phyloP scores from a whole-genome alignment of 2,888 invertebrate genomes.

The Labia minor region DNA sequence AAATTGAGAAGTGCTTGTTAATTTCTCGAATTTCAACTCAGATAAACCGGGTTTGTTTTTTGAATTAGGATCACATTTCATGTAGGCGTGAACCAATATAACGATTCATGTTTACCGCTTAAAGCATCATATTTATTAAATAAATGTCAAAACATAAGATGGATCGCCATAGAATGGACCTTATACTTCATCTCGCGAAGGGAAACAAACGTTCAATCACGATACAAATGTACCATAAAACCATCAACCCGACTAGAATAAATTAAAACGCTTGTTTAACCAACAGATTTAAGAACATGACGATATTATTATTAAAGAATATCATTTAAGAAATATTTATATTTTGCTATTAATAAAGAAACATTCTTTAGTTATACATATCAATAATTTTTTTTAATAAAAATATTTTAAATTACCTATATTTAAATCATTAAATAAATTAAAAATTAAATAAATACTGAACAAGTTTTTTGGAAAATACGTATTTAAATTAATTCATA shows the following conservation, averaged over 20 bases:
- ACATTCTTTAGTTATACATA: too few relatives aligned
- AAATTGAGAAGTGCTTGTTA: neutral
- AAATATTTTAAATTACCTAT: too few relatives aligned
- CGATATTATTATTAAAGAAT: too few relatives aligned
- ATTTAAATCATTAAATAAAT: too few relatives aligned
- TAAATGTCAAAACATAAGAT: conserved; percentile 8
- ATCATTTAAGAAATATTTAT: too few relatives aligned
- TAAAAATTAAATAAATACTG: too few relatives aligned
- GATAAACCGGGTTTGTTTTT: neutral
- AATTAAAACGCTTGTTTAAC: neutral
- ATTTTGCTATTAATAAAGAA: too few relatives aligned
- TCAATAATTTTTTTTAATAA: too few relatives aligned
- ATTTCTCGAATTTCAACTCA: neutral
- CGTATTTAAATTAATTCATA: too few relatives aligned
- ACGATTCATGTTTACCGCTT: conserved; percentile 7
- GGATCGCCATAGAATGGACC: conserved; percentile 13
- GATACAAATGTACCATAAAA: conserved; percentile 8
- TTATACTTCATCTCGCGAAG: conserved; percentile 8
- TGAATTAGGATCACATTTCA: neutral
- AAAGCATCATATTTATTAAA: conserved; percentile 13
- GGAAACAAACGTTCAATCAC: conserved; percentile 13
- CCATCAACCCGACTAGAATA: neutral
- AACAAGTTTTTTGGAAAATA: too few relatives aligned
- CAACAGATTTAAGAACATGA: too few relatives aligned
- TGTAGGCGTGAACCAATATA: neutral